Percentiles rank a stretch among this genome's conserved stretches.
phyloP scores from a whole-genome alignment of 2,113 vertebrate species.

The Acanthochromis polyacanthus region DNA sequence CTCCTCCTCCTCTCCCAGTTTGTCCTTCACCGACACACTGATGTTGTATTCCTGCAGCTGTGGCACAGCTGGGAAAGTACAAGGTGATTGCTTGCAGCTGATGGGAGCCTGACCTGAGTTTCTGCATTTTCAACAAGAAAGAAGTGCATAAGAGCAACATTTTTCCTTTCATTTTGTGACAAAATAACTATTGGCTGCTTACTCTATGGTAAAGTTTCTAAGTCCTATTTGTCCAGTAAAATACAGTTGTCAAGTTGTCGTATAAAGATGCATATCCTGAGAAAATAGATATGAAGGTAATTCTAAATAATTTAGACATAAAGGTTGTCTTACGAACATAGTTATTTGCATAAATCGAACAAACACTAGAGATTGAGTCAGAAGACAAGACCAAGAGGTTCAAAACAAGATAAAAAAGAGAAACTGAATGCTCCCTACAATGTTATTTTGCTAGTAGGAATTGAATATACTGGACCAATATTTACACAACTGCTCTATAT shows the following conservation, averaged over 20 bases:
- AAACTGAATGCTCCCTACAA: too few relatives aligned
- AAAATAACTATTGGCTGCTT: not conserved
- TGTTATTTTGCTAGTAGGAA: not conserved
- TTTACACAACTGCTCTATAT: not conserved
- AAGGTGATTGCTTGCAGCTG: conserved; percentile 7
- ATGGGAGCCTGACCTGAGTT: conserved; percentile 38
- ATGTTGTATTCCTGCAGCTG: conserved; percentile 67
- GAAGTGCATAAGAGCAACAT: not conserved
- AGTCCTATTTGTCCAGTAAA: not conserved
- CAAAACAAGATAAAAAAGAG: too few relatives aligned
- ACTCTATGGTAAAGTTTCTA: not conserved
- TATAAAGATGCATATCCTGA: not conserved
- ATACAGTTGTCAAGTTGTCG: not conserved
- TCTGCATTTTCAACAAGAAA: conserved; percentile 45
- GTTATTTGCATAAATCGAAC: too few relatives aligned
- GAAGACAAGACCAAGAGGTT: too few relatives aligned
- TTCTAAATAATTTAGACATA: too few relatives aligned
- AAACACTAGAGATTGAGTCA: too few relatives aligned
- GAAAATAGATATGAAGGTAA: too few relatives aligned
- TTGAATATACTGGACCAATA: not conserved
- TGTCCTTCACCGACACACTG: conserved; percentile 61
- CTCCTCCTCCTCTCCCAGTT: conserved; percentile 67
- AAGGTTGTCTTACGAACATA: too few relatives aligned
- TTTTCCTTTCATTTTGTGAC: not conserved
- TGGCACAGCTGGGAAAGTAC: conserved; percentile 59